These are phyloP conservation scores for Gallinago paraguaiae DNA, from an alignment of 2,113 vertebrate genomes.

Conservation along the genomic window DNA sequence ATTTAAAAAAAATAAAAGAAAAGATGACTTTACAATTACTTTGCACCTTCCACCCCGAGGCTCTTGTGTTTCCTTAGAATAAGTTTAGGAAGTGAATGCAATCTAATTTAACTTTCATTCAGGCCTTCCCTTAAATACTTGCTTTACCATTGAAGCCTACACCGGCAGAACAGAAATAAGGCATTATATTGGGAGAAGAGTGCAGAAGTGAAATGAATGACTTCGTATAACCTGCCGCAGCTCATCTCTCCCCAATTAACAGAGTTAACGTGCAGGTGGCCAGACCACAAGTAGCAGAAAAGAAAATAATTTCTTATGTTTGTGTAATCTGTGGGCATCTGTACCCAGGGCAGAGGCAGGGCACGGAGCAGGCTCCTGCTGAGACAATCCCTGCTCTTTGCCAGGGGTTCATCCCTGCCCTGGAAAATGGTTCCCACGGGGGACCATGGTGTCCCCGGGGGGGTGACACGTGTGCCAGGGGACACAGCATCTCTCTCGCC, in stretches of 20 bases:
- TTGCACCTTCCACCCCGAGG: neutral
- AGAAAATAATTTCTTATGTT: slow-evolving; percentile 37
- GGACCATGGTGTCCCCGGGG: rapidly evolving
- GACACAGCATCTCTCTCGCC: rapidly evolving
- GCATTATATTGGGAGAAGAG: neutral
- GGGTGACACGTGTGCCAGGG: neutral
- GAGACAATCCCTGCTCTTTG: slow-evolving; percentile 13
- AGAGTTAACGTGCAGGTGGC: slow-evolving; percentile 18
- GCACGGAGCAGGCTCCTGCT: neutral
- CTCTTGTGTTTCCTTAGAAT: neutral
- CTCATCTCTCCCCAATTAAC: neutral
- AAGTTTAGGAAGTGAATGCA: neutral
- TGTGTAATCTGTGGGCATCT: slow-evolving; percentile 42
- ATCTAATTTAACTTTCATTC: neutral
- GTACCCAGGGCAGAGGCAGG: slow-evolving; percentile 32
- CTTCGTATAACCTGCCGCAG: neutral
- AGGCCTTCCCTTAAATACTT: neutral
- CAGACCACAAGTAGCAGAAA: slow-evolving; percentile 34
- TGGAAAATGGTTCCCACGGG: rapidly evolving
- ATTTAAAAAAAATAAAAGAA: neutral
- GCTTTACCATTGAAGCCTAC: neutral
- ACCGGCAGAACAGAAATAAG: neutral
- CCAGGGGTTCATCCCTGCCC: neutral
- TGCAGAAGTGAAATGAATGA: neutral
- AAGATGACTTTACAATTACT: neutral